Evolutionary conservation across 2,888 invertebrate species (phyloP).

Genomic region (Alsophila aescularia): DNA sequence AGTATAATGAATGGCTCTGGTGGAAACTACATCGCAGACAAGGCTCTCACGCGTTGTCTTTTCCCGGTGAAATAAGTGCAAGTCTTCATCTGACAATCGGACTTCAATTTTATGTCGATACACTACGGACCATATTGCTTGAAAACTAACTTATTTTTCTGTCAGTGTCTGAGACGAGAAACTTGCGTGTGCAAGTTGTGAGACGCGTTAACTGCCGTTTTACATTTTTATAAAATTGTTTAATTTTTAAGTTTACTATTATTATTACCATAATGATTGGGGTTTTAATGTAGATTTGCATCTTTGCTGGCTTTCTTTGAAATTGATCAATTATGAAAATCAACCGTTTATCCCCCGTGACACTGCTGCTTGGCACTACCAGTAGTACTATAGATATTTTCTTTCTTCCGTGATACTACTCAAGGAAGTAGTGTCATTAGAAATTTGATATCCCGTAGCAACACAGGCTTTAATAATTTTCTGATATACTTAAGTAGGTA

Average conservation of each 20-base stretch:
- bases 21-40: constrained; percentile 29
- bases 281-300: background rate
- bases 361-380: too few relatives aligned
- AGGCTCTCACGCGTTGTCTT: constrained; percentile 58
- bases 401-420: too few relatives aligned
- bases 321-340: background rate
- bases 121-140: background rate
- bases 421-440: too few relatives aligned
- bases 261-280: background rate
- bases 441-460: too few relatives aligned
- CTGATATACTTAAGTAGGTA: too few relatives aligned
- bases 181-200: constrained; percentile 52
- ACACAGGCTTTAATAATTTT: too few relatives aligned
- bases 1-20: constrained; percentile 65
- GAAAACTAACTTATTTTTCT: background rate
- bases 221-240: constrained; percentile 36
- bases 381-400: too few relatives aligned
- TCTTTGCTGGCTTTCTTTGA: background rate
- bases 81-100: background rate
- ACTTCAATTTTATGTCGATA: constrained; percentile 3
- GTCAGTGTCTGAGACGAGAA: constrained; percentile 23
- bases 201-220: constrained; percentile 34
- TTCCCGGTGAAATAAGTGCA: constrained; percentile 26
- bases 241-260: constrained; percentile 15
- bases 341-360: too few relatives aligned